These are phyloP conservation scores for Delichon dasypus DNA, from an alignment of 2,797 vertebrate species.

Conservation along the genomic window DNA sequence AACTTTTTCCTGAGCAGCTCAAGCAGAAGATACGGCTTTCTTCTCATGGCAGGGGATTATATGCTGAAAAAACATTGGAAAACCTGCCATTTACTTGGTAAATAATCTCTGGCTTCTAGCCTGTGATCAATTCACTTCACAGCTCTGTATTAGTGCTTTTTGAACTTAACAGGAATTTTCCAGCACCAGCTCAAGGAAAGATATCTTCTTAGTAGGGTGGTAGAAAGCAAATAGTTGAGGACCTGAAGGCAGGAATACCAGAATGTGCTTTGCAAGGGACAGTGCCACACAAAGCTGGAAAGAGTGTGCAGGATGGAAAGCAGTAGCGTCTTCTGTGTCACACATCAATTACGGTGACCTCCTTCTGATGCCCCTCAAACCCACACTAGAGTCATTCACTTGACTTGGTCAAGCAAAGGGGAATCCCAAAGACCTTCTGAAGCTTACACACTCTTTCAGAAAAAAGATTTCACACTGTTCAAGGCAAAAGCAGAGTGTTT, in stretches of 20 bases:
- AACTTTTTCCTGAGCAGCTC: background rate
- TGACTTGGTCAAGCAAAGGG: background rate
- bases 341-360: background rate
- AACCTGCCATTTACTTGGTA: background rate
- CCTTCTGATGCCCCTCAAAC: background rate
- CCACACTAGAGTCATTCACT: background rate
- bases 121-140: background rate
- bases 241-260: background rate
- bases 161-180: background rate
- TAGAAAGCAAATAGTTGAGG: background rate
- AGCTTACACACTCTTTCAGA: background rate
- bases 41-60: background rate
- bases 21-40: background rate
- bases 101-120: background rate
- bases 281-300: background rate
- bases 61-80: background rate
- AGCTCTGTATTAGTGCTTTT: background rate
- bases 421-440: background rate
- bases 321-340: background rate
- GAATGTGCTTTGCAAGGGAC: background rate
- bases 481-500: background rate
- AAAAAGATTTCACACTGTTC: background rate
- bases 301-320: background rate
- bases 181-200: background rate
- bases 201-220: background rate